phyloP scores from a whole-genome alignment of 2,113 vertebrate genomes.

The Todiramphus saurophagus region DNA sequence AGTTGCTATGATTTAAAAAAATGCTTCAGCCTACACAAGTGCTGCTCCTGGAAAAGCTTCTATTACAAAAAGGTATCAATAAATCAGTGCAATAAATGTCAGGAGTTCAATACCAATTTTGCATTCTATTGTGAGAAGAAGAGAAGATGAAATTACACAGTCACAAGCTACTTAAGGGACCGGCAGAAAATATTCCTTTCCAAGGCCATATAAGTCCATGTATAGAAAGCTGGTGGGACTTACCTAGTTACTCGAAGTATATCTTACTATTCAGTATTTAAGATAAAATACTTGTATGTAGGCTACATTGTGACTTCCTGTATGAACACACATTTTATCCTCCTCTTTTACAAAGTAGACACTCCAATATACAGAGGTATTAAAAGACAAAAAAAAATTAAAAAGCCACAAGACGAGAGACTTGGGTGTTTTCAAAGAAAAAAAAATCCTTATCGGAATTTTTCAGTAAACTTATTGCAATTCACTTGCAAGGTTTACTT shows the following conservation, averaged over 20 bases:
- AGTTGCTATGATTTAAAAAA: neutral
- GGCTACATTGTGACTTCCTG: neutral
- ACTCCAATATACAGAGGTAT: neutral
- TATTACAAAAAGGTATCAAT: neutral
- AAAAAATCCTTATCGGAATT: neutral
- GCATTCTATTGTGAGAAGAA: neutral
- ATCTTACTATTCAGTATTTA: neutral
- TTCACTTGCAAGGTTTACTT: neutral
- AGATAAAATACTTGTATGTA: neutral
- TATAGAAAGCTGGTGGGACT: neutral
- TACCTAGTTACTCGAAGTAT: neutral
- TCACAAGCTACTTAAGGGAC: neutral
- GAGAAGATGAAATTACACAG: neutral
- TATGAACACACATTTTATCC: accelerated
- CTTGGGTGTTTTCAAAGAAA: neutral
- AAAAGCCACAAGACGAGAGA: neutral
- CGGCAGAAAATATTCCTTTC: neutral
- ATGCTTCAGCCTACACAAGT: neutral
- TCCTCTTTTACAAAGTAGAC: neutral
- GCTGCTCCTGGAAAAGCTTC: neutral
- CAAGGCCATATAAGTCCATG: neutral
- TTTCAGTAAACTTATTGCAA: neutral
- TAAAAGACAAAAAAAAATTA: neutral
- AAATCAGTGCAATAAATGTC: neutral
- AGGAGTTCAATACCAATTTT: neutral